Evolutionary conservation across 2,797 vertebrate genomes (phyloP), one percentile per base, ranked within the genome.

Genomic region (Sphaeramia orbicularis): DNA sequence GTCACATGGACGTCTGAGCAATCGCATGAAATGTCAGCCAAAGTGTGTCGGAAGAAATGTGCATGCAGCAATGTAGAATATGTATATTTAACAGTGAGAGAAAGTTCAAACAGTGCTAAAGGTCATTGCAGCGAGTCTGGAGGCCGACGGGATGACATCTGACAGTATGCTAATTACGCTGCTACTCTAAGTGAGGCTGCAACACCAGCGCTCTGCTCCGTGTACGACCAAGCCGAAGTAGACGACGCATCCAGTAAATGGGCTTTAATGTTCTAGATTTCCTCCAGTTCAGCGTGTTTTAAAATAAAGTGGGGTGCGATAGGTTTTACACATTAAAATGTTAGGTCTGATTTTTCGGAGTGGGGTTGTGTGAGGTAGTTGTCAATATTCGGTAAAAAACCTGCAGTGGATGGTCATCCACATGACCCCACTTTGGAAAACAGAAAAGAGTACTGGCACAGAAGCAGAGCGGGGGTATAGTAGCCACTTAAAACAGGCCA

Each of bases 11-110:
- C 74, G 65, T 83, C 42, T 76, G 70, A 84, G 70, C 84, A 72
- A 87, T 81, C 45, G 24, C 52, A 41, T 68, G 74, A 92, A 91
- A 94, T 92, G 90, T 89, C 91, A 89, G 78, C 86, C 86, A 84
- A 84, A 75, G 38, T 58, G 66, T 63, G 71, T 66, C 56, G 57
- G 36, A 81, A 81, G 48, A 69, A 70, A 65, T 4, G 71, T 65
- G 50, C 67, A 65, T 42, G 54, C 45, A 52, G 58, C 42, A 10
- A 74, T 55, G 65, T 58, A 71, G 56, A 86, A 83, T 83, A 78
- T 89, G 77, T 80, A 82, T 78, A 79, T 85, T 81, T 80, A 71
- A 80, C 74, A 73, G 48, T 54, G 41, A 73, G 54, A 68, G 55
- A 88, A 90, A 87, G 83, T 89, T 89, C 76, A 89, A 78, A 78